Evolutionary conservation across 2,797 vertebrate species (phyloP), one percentile per base, ranked within the genome.

Genomic region (Rhyacichthys aspro): DNA sequence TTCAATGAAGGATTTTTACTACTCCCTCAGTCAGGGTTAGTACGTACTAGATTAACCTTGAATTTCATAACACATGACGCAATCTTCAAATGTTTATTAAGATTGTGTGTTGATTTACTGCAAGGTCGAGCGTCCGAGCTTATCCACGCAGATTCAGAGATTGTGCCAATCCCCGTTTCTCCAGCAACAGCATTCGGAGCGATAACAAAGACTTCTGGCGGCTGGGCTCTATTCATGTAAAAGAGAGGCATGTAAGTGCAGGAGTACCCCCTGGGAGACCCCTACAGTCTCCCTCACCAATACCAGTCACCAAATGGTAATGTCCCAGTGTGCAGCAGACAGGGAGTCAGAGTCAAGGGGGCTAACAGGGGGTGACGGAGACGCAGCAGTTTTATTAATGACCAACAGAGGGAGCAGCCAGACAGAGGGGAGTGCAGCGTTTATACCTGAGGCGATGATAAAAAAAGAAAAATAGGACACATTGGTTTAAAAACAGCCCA

Each of bases 261-360:
- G 82, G 54, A 90, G 87, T 89, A 85, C 89, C 88, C 90, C 90
- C 80, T 91, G 67, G 36, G 0, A 79, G 88, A 72, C 50, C 91
- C 91, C 90, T 79, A 48, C 47, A 52, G 33, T 81, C 86, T 87
- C 84, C 72, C 76, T 86, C 78, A 86, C 83, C 83, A 81, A 85
- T 83, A 79, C 85, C 79, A 87, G 86, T 80, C 85, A 79, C 83
- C 88, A 88, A 92, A 89, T 88, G 86, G 84, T 89, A 87, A 88
- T 84, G 87, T 88, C 87, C 86, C 88, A 89, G 80, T 82, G 86
- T 79, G 80, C 57, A 75, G 74, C 74, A 82, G 79, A 67, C 56
- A 74, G 69, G 65, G 81, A 64, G 70, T 68, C 37, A 46, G 68
- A 49, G 67, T 28, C 23, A 6, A 17, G 75, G 72, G 63, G 72